Base-by-base conservation (phyloP, 92 coral and sea anemone genomes). In the Micromussa lordhowensis region DNA sequence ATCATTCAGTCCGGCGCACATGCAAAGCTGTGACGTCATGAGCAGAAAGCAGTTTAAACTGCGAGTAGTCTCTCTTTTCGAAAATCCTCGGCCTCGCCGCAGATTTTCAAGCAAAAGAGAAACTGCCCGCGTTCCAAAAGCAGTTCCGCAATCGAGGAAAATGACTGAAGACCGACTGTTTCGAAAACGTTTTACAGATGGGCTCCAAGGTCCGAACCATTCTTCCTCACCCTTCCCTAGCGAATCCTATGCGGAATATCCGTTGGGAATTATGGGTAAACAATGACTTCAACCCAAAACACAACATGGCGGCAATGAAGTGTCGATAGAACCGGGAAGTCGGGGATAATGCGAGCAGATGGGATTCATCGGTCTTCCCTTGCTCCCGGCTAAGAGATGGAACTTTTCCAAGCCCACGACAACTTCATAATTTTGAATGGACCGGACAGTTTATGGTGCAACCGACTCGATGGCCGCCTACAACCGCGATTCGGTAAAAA, bases 361-460 rank as follows among this genome's bases (percentile, higher is more conserved):
- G 32, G 64, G 75, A 51, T 55, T 55, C 38, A 44, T 19, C 32
- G 24, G 36, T 86, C 36, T 44, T 63, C 68, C 64, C 77, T 51
- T 64, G 77, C 51, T 77, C 80, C 80, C 24, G 88, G 51, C 54
- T 80, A 71, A 77, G 80, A 87, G 79, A 97, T 97, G 99, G 99
- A 97, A 86, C 98, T 97, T 38, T 97, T 89, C 78, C 96, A 94
- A 74, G 92, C 98, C 28, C 96, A 93, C 58, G 96, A 94, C 88
- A 94, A 94, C 87, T 97, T 91, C 79, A 96, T 97, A 30, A 96
- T 97, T 84, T 85, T 88, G 69, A 91, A 97, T 83, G 98, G 98
- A 85, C 90, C 91, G 66, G 86, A 90, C 40, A 96, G 96, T 75
- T 86, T 97, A 29, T 97, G 98, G 99, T 97, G 99, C 83, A 97